Percentiles rank a stretch among this genome's conserved stretches.
phyloP scores from a whole-genome alignment of 2,113 vertebrate genomes.

The Coracopsis vasa region DNA sequence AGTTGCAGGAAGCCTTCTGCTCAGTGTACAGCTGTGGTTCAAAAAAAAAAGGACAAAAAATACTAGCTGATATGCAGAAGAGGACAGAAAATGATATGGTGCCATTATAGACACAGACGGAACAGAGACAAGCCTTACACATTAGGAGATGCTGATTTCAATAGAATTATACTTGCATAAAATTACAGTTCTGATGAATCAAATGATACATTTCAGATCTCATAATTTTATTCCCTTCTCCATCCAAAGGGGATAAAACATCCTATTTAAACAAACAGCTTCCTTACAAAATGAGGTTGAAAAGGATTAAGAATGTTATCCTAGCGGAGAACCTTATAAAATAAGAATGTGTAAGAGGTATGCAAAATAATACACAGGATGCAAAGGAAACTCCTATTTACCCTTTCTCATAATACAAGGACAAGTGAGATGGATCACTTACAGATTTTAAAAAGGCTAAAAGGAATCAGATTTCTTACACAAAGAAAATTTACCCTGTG shows the following conservation, averaged over 20 bases:
- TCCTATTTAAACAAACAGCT: background rate
- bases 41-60: background rate
- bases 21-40: background rate
- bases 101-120: background rate
- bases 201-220: background rate
- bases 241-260: background rate
- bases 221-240: background rate
- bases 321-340: background rate
- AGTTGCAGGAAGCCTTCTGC: background rate
- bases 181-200: constrained; percentile 4
- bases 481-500: constrained; percentile 41
- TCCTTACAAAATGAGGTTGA: background rate
- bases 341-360: background rate
- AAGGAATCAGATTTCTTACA: constrained; percentile 10
- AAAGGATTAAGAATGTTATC: background rate
- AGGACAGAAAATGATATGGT: background rate
- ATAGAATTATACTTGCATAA: background rate
- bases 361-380: background rate
- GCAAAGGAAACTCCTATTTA: background rate
- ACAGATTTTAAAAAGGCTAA: background rate
- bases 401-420: constrained; percentile 7
- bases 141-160: background rate
- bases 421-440: constrained; percentile 12
- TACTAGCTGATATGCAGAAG: background rate
- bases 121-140: background rate